These are phyloP conservation scores for Campaea margaritaria DNA, from an alignment of 2,888 invertebrate species.

Conservation along the genomic window DNA sequence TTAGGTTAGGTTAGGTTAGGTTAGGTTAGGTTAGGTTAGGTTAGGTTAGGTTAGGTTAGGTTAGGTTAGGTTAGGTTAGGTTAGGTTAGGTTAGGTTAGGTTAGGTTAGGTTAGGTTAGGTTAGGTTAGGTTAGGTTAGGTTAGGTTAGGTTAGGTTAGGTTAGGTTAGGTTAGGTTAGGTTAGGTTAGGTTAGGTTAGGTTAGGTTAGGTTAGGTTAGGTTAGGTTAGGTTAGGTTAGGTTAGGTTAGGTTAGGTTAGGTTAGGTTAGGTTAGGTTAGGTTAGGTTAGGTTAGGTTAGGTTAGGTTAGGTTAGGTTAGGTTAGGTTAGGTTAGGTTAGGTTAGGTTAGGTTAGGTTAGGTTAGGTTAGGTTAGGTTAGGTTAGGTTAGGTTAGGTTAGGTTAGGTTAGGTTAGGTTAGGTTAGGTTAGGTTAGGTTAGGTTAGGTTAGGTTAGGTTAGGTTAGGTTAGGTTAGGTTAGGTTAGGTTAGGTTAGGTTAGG, in stretches of 20 bases:
- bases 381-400: slow-evolving; percentile 37
- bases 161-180: slow-evolving; percentile 43
- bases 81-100: slow-evolving; percentile 41
- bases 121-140: slow-evolving; percentile 43
- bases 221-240: slow-evolving; percentile 40
- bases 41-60: slow-evolving; percentile 45
- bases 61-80: slow-evolving; percentile 46
- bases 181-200: slow-evolving; percentile 44
- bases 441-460: slow-evolving; percentile 41
- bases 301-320: slow-evolving; percentile 40
- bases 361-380: slow-evolving; percentile 37
- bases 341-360: slow-evolving; percentile 34
- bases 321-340: slow-evolving; percentile 37
- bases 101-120: slow-evolving; percentile 43
- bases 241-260: slow-evolving; percentile 37
- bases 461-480: slow-evolving; percentile 34
- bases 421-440: slow-evolving; percentile 40
- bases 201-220: slow-evolving; percentile 42
- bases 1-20: slow-evolving; percentile 43
- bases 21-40: slow-evolving; percentile 47
- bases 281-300: slow-evolving; percentile 43
- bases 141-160: slow-evolving; percentile 45
- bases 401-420: slow-evolving; percentile 42
- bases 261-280: slow-evolving; percentile 41
- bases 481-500: slow-evolving; percentile 32